These are phyloP conservation scores for Phragmatobia fuliginosa DNA, from an alignment of 2,888 invertebrate genomes.

Conservation along the genomic window DNA sequence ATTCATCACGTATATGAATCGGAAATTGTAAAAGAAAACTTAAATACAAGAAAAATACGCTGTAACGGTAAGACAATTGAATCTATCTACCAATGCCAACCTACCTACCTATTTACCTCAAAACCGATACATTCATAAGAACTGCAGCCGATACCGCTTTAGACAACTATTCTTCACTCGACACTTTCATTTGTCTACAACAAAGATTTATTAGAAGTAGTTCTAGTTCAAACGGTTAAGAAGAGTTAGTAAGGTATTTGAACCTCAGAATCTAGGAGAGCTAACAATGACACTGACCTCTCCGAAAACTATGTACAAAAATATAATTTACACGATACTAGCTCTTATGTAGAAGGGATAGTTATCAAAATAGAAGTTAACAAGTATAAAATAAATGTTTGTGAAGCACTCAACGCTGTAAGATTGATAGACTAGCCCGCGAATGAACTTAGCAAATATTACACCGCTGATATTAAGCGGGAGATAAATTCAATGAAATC, in stretches of 20 bases:
- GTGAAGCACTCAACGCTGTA: slow-evolving; percentile 54
- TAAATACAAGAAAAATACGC: neutral
- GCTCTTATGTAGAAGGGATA: slow-evolving; percentile 33
- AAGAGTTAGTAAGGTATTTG: slow-evolving; percentile 50
- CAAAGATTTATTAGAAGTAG: slow-evolving; percentile 48
- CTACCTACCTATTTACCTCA: neutral
- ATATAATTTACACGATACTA: slow-evolving; percentile 35
- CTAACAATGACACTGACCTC: slow-evolving; percentile 45
- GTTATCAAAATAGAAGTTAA: slow-evolving; percentile 23
- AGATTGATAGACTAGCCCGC: slow-evolving; percentile 66
- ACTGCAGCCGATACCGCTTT: slow-evolving; percentile 27
- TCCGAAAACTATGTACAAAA: slow-evolving; percentile 21
- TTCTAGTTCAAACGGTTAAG: slow-evolving; percentile 47
- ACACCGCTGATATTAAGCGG: slow-evolving; percentile 41
- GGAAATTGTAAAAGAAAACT: neutral
- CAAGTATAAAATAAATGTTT: slow-evolving; percentile 52
- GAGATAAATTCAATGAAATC: slow-evolving; percentile 34
- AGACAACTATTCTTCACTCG: slow-evolving; percentile 43
- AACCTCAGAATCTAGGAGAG: slow-evolving; percentile 45
- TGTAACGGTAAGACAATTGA: neutral
- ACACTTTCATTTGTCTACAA: slow-evolving; percentile 43
- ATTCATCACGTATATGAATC: neutral
- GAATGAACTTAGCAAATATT: slow-evolving; percentile 68
- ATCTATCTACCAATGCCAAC: no score
- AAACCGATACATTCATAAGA: slow-evolving; percentile 15